A percentile compares a stretch with the other conserved stretches of the same genome.
Conservation (phyloP, 1,140 invertebrate species). For the Conus betulinus region DNA sequence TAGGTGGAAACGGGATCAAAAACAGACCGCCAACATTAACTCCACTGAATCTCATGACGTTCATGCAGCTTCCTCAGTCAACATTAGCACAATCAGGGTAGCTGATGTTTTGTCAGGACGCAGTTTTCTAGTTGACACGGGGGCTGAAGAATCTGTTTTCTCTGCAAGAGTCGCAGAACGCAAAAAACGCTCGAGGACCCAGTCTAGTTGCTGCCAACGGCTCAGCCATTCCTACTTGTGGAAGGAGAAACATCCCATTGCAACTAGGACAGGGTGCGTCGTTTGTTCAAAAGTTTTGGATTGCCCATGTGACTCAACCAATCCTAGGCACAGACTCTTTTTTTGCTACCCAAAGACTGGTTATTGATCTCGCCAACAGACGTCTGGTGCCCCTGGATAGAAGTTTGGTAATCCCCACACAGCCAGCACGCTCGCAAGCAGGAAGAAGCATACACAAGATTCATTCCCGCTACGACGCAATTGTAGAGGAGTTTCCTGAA, state of each 20-base stretch:
- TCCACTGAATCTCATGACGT: neutral
- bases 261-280: neutral
- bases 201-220: no score
- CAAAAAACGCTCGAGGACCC: no score
- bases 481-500: neutral
- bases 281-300: neutral
- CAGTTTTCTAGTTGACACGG: neutral
- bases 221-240: neutral
- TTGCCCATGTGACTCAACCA: neutral
- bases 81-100: no score
- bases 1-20: neutral
- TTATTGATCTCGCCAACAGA: neutral
- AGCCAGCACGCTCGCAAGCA: neutral
- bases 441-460: neutral
- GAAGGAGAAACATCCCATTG: neutral
- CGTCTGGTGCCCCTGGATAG: neutral
- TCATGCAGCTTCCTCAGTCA: neutral
- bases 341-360: neutral
- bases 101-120: neutral
- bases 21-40: neutral
- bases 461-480: constrained; percentile 2
- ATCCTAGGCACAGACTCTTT: neutral
- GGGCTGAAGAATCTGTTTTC: constrained; percentile 23
- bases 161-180: neutral
- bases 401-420: neutral